These are phyloP conservation scores for Etheostoma perlongum DNA, from an alignment of 2,797 vertebrate species.

Conservation along the genomic window DNA sequence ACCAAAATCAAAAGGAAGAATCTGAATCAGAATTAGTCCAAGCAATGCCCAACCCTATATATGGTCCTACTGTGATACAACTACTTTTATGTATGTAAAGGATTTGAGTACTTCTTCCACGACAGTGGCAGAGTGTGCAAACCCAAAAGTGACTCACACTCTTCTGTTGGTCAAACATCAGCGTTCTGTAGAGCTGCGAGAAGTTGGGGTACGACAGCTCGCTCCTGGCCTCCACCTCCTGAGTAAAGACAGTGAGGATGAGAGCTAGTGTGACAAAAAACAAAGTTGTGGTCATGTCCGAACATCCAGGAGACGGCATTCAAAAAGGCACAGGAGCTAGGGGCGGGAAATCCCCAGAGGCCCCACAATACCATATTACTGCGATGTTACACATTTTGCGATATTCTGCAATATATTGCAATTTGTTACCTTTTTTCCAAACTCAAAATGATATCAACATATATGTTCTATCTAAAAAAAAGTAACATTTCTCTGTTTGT, in stretches of 20 bases:
- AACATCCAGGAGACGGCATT: neutral
- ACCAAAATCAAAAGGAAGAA: too few species aligned
- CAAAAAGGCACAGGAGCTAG: neutral
- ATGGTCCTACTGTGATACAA: neutral
- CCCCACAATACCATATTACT: too few species aligned
- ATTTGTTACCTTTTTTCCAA: too few species aligned
- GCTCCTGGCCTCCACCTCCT: conserved; percentile 90
- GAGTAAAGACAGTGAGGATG: conserved; percentile 9
- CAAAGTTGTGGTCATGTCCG: neutral
- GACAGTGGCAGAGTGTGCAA: neutral
- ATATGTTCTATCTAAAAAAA: too few species aligned
- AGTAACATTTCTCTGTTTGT: too few species aligned
- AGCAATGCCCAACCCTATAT: too few species aligned
- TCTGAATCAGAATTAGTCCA: too few species aligned
- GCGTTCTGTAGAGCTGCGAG: conserved; percentile 89
- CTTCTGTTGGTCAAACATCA: conserved; percentile 91
- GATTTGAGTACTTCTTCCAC: conserved; percentile 22
- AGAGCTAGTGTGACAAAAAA: conserved; percentile 3
- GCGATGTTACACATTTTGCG: too few species aligned
- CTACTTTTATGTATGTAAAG: neutral
- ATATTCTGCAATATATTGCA: too few species aligned
- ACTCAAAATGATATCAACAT: too few species aligned
- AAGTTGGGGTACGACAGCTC: conserved; percentile 89
- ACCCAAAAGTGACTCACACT: conserved; percentile 79
- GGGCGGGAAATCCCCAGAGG: too few species aligned